Percentiles rank a stretch among this genome's conserved stretches.
phyloP scores from a whole-genome alignment of 2,113 vertebrate species.

The Herpailurus yagouaroundi region DNA sequence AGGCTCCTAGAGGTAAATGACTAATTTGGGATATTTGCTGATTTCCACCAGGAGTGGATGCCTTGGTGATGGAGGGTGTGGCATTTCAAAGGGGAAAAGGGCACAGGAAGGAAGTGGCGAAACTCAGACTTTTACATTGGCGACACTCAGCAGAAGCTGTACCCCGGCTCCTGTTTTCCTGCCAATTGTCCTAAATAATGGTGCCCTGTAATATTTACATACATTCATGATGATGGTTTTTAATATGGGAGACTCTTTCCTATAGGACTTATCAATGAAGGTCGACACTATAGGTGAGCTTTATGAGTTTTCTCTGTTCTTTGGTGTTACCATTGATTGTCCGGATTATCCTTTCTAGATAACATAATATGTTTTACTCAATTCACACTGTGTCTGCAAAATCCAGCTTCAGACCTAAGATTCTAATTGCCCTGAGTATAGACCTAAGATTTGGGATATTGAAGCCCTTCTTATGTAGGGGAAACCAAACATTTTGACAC shows the following conservation, averaged over 20 bases:
- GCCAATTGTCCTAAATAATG: background rate
- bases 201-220: accelerated
- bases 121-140: background rate
- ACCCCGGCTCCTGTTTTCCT: background rate
- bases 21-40: background rate
- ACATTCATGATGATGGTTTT: background rate
- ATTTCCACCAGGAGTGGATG: too few species aligned
- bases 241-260: background rate
- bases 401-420: background rate
- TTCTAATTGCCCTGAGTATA: too few species aligned
- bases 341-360: background rate
- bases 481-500: background rate
- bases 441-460: background rate
- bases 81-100: background rate
- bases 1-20: background rate
- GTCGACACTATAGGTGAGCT: background rate
- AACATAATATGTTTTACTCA: background rate
- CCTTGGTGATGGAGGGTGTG: accelerated
- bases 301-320: background rate
- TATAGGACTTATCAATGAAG: too few species aligned
- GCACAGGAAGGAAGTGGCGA: too few species aligned
- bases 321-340: accelerated
- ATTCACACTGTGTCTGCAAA: background rate
- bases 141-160: background rate
- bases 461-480: background rate